Evolutionary conservation across 2,113 vertebrate species (phyloP).

Genomic region (Leptobrachium ailaonicum): DNA sequence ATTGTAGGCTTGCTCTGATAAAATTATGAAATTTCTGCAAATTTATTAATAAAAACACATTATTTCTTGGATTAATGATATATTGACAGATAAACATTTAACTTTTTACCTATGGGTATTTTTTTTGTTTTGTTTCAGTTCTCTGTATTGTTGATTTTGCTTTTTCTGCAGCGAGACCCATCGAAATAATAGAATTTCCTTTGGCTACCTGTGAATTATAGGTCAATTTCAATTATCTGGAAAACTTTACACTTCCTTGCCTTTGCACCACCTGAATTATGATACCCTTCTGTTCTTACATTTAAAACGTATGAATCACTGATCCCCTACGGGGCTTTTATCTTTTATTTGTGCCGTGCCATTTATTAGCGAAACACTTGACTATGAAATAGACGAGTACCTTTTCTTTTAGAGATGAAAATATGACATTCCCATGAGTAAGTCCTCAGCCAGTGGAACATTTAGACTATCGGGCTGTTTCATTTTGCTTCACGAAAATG

Average conservation of each 20-base stretch:
- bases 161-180: conserved; percentile 49
- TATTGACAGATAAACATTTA: no score
- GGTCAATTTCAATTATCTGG: conserved; percentile 54
- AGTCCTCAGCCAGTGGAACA: not conserved
- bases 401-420: not conserved
- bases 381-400: not conserved
- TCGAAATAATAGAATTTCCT: conserved; percentile 52
- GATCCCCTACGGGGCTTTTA: conserved; percentile 32
- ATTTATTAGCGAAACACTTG: conserved; percentile 8
- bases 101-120: no score
- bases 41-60: no score
- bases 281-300: conserved; percentile 41
- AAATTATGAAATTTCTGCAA: no score
- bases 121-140: no score
- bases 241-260: conserved; percentile 42
- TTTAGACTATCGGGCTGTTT: not conserved
- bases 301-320: conserved; percentile 51
- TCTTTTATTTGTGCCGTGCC: conserved; percentile 3
- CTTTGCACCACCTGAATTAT: conserved; percentile 53
- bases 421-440: not conserved
- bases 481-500: not conserved
- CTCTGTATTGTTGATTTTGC: conserved; percentile 17
- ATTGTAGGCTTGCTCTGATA: no score
- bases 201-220: conserved; percentile 53
- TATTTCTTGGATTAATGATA: no score